These are phyloP conservation scores for Vimba vimba DNA, from an alignment of 2,113 vertebrate genomes.

Conservation along the genomic window DNA sequence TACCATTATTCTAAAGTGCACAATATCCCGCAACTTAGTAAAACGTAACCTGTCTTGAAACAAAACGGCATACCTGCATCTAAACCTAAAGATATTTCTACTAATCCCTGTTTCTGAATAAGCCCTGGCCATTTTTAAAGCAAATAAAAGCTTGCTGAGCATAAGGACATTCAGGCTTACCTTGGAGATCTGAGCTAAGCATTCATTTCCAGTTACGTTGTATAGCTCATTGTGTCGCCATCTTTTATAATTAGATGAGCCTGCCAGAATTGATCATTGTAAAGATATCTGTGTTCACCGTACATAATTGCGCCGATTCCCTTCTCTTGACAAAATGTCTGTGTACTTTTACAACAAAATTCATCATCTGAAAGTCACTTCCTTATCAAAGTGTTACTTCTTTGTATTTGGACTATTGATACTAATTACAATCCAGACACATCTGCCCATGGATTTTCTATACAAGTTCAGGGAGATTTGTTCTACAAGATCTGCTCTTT, in stretches of 20 bases:
- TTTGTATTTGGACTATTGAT: not conserved
- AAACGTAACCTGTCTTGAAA: not conserved
- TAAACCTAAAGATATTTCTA: constrained; percentile 8
- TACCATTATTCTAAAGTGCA: too few species aligned
- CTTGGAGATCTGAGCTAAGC: constrained; percentile 63
- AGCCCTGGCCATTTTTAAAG: not conserved
- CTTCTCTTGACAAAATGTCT: constrained; percentile 59
- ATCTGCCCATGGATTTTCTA: not conserved
- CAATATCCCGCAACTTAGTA: not conserved
- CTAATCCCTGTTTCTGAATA: not conserved
- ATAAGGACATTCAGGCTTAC: constrained; percentile 72
- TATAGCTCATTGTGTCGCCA: too few species aligned
- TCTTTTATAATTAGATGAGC: constrained; percentile 62
- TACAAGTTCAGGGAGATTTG: not conserved
- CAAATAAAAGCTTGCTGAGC: constrained; percentile 76
- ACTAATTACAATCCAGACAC: not conserved
- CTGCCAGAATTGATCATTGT: not conserved
- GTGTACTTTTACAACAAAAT: constrained; percentile 34
- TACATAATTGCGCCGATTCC: not conserved
- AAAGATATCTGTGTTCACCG: not conserved
- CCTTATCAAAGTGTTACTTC: not conserved
- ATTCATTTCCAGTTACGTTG: constrained; percentile 71
- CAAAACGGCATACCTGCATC: not conserved
- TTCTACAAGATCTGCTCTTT: not conserved
- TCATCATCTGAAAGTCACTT: not conserved